phyloP scores from a whole-genome alignment of 2,113 vertebrate species.

The Coracopsis vasa region DNA sequence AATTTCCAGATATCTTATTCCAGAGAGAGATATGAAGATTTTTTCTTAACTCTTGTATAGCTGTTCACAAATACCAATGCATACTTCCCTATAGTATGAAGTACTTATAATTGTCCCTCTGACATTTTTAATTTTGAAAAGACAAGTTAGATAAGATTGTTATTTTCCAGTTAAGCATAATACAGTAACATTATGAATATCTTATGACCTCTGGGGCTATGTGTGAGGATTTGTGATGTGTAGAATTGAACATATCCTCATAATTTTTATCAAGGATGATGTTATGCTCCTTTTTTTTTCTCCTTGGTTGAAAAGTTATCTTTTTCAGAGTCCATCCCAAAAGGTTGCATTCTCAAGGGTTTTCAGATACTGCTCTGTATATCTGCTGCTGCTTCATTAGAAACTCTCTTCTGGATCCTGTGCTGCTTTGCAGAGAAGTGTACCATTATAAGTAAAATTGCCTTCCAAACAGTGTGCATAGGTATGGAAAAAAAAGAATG shows the following conservation, averaged over 20 bases:
- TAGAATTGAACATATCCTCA: neutral
- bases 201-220: neutral
- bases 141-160: neutral
- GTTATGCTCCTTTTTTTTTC: neutral
- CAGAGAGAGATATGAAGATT: neutral
- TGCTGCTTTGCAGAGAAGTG: neutral
- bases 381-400: neutral
- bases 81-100: neutral
- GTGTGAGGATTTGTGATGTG: neutral
- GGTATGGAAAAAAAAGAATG: neutral
- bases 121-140: neutral
- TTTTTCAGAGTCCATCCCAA: neutral
- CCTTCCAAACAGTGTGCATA: neutral
- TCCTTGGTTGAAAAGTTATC: neutral
- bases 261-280: neutral
- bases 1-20: neutral
- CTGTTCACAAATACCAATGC: neutral
- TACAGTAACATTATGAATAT: neutral
- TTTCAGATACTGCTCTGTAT: neutral
- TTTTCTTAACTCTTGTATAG: neutral
- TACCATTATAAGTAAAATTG: neutral
- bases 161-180: neutral
- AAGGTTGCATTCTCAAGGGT: neutral
- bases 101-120: neutral
- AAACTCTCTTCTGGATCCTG: neutral